Evolutionary conservation across 2,888 invertebrate genomes (phyloP).

Genomic region (Conistra vaccinii): DNA sequence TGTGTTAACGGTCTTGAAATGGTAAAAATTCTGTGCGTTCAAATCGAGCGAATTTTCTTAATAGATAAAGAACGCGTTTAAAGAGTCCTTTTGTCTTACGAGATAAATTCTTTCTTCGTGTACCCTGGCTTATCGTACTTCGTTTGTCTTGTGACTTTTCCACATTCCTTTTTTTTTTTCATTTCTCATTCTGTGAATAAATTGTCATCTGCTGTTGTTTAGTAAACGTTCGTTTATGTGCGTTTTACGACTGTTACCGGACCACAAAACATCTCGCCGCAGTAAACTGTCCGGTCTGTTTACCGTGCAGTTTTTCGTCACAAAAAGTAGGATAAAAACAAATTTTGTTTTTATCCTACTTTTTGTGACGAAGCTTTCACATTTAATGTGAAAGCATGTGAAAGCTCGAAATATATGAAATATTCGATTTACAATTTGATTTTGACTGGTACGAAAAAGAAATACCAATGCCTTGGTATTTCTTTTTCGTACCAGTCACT

Average conservation of each 20-base stretch:
- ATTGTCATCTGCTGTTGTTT: slow-evolving; percentile 52
- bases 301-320: slow-evolving; percentile 37
- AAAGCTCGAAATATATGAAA: slow-evolving; percentile 27
- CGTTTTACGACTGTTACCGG: slow-evolving; percentile 56
- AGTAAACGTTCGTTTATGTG: slow-evolving; percentile 44
- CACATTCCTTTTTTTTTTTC: slow-evolving; percentile 12
- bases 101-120: slow-evolving; percentile 62
- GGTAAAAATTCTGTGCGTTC: slow-evolving; percentile 29
- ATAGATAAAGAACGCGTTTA: slow-evolving; percentile 41
- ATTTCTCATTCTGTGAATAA: slow-evolving; percentile 48
- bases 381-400: too few species aligned
- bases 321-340: slow-evolving; percentile 40
- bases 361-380: too few species aligned
- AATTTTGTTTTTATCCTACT: too few species aligned
- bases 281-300: slow-evolving; percentile 44
- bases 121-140: slow-evolving; percentile 53
- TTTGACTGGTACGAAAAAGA: neutral
- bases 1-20: neutral
- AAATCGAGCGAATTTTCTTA: slow-evolving; percentile 30
- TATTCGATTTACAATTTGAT: slow-evolving; percentile 21
- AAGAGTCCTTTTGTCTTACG: slow-evolving; percentile 52
- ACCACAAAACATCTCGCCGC: slow-evolving; percentile 54
- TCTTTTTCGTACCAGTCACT: neutral
- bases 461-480: neutral
- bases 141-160: slow-evolving; percentile 45